phyloP scores from a whole-genome alignment of 2,113 vertebrate genomes.

The Bothrops jararaca region DNA sequence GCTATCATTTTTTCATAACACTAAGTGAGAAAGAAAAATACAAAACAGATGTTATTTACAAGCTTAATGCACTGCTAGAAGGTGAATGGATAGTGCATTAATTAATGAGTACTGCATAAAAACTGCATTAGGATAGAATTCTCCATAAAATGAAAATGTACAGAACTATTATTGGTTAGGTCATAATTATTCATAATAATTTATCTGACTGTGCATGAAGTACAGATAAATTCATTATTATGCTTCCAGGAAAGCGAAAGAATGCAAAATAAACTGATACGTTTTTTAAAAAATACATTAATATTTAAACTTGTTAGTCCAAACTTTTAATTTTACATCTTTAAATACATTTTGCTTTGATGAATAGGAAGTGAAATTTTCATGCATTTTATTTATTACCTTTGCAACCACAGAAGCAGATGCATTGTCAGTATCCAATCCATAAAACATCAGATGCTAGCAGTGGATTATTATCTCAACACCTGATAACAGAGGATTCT shows the following conservation, averaged over 20 bases:
- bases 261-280: neutral
- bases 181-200: conserved; percentile 9
- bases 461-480: conserved; percentile 32
- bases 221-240: neutral
- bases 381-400: conserved; percentile 39
- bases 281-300: neutral
- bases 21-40: conserved; percentile 1
- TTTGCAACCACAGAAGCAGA: conserved; percentile 42
- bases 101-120: conserved; percentile 2
- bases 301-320: neutral
- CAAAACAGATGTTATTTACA: conserved; percentile 26
- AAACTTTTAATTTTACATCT: conserved; percentile 23
- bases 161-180: conserved; percentile 10
- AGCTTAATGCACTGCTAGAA: conserved; percentile 16
- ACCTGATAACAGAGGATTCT: neutral
- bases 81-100: conserved; percentile 6
- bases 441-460: conserved; percentile 35
- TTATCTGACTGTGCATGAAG: conserved; percentile 7
- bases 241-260: conserved; percentile 15
- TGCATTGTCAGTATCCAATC: conserved; percentile 26
- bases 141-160: neutral
- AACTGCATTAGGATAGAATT: neutral
- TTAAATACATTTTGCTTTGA: conserved; percentile 18
- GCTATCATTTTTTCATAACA: neutral
- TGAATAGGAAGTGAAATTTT: conserved; percentile 16